phyloP scores from a whole-genome alignment of 2,888 invertebrate genomes.

The Neria commutata region DNA sequence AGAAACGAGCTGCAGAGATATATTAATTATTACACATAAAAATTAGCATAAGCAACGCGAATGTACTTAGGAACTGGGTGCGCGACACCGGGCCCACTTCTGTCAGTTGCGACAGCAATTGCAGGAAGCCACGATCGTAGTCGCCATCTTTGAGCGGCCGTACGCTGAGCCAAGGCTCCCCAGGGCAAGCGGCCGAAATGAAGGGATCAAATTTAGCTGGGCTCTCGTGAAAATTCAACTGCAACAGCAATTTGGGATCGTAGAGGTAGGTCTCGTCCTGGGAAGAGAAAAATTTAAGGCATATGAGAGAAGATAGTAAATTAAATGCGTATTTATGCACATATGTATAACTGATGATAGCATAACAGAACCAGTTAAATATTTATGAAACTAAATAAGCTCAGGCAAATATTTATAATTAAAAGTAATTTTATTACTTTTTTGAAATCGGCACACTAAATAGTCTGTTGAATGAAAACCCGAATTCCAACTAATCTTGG shows the following conservation, averaged over 20 bases:
- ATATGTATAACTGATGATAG: neutral
- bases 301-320: neutral
- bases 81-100: slow-evolving; percentile 79
- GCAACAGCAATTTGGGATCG: slow-evolving; percentile 69
- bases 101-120: slow-evolving; percentile 82
- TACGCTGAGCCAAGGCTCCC: slow-evolving; percentile 76
- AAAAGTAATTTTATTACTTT: too few relatives aligned
- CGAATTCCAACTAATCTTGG: too few relatives aligned
- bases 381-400: too few relatives aligned
- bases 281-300: slow-evolving; percentile 23
- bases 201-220: slow-evolving; percentile 71
- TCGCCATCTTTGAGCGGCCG: slow-evolving; percentile 81
- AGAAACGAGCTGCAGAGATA: slow-evolving; percentile 74
- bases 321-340: neutral
- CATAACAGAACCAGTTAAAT: neutral
- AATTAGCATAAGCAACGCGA: neutral
- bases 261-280: slow-evolving; percentile 67
- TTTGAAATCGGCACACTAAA: too few relatives aligned
- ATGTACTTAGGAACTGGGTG: slow-evolving; percentile 81
- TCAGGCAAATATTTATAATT: too few relatives aligned
- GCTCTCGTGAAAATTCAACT: slow-evolving; percentile 71
- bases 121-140: slow-evolving; percentile 82
- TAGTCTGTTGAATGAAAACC: too few relatives aligned
- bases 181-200: slow-evolving; percentile 74
- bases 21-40: neutral